These are phyloP conservation scores for Carpatolechia fugitivella DNA, from an alignment of 2,888 invertebrate species.

Conservation along the genomic window DNA sequence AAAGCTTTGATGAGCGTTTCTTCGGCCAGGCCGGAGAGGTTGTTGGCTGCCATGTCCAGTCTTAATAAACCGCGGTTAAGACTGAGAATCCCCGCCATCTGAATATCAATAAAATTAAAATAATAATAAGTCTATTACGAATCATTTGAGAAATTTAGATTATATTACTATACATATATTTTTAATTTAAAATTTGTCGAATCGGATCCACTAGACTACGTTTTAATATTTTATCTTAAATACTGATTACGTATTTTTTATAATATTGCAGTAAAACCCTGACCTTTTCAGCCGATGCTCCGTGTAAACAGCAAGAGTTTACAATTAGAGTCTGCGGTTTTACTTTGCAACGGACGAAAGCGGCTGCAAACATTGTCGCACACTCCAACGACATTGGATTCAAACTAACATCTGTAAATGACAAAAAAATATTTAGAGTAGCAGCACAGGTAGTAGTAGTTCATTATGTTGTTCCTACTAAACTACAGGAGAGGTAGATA, in stretches of 20 bases:
- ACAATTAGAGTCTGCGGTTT: conserved; percentile 77
- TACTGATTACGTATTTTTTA: too few relatives aligned
- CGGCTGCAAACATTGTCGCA: conserved; percentile 78
- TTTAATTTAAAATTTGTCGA: too few relatives aligned
- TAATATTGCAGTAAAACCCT: too few relatives aligned
- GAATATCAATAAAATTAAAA: conserved; percentile 19
- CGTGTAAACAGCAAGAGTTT: conserved; percentile 76
- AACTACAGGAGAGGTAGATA: too few relatives aligned
- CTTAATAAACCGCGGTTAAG: conserved; percentile 74
- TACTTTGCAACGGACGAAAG: conserved; percentile 75
- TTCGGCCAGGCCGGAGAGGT: conserved; percentile 79
- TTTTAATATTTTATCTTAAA: too few relatives aligned
- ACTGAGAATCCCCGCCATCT: conserved; percentile 76
- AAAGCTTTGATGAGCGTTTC: conserved; percentile 59
- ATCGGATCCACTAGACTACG: too few relatives aligned
- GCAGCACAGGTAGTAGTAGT: too few relatives aligned
- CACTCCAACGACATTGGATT: conserved; percentile 81
- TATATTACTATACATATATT: too few relatives aligned
- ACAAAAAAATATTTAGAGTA: not conserved
- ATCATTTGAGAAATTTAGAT: not conserved
- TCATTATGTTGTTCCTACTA: too few relatives aligned
- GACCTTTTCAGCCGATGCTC: conserved; percentile 73
- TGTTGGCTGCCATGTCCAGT: conserved; percentile 80
- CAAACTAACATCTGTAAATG: conserved; percentile 73
- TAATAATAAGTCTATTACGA: too few relatives aligned